These are phyloP conservation scores for Lutjanus argentimaculatus DNA, from an alignment of 2,797 vertebrate species.

Conservation along the genomic window DNA sequence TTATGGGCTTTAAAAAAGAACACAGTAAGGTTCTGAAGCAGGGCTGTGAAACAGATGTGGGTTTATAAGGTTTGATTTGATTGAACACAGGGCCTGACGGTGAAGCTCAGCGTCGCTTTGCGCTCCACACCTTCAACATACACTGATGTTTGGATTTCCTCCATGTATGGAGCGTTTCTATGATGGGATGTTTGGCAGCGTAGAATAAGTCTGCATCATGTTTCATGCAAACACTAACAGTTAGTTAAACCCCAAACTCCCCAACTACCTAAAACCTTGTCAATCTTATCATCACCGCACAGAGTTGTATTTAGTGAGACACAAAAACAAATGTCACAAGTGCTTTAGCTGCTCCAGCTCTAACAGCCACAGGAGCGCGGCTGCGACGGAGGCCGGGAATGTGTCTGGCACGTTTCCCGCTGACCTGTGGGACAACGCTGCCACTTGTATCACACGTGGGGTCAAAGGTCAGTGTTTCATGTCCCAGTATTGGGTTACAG, in stretches of 20 bases:
- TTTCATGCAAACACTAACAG: slow-evolving; percentile 44
- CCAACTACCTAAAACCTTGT: slow-evolving; percentile 30
- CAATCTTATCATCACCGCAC: slow-evolving; percentile 32
- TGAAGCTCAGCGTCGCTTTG: slow-evolving; percentile 3
- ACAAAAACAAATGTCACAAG: slow-evolving; percentile 61
- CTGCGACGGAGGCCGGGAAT: slow-evolving; percentile 49
- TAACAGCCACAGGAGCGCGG: slow-evolving; percentile 52
- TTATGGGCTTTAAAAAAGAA: background rate
- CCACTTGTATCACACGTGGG: slow-evolving; percentile 72
- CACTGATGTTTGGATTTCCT: slow-evolving; percentile 30
- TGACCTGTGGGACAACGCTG: slow-evolving; percentile 70
- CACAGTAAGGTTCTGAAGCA: background rate
- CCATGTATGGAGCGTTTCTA: background rate
- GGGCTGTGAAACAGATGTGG: slow-evolving; percentile 48
- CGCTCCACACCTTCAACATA: slow-evolving; percentile 7
- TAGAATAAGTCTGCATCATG: slow-evolving; percentile 24
- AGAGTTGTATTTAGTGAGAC: slow-evolving; percentile 45
- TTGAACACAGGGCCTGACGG: slow-evolving; percentile 17
- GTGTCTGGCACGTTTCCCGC: slow-evolving; percentile 57
- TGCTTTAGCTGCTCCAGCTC: slow-evolving; percentile 28
- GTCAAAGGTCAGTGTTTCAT: slow-evolving; percentile 77
- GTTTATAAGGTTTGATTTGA: slow-evolving; percentile 22
- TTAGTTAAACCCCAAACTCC: slow-evolving; percentile 37
- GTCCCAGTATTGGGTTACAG: slow-evolving; percentile 78
- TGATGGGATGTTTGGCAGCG: slow-evolving; percentile 10